A percentile compares a stretch with the other conserved stretches of the same genome.
phyloP scores from a whole-genome alignment of 2,888 invertebrate species.

The Augochlorella aurata region DNA sequence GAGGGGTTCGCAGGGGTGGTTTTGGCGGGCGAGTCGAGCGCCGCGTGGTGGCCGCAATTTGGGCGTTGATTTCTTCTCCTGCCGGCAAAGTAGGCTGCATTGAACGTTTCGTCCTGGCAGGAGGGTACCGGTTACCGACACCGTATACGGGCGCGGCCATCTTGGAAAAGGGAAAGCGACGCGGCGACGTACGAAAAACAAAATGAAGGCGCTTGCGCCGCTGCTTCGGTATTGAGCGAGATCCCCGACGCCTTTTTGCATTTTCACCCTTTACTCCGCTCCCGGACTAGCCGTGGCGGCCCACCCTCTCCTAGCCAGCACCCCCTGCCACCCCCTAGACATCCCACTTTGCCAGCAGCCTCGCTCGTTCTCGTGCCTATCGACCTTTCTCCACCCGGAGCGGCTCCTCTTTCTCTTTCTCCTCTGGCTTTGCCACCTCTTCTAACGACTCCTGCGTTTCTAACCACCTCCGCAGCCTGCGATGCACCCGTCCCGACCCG shows the following conservation, averaged over 20 bases:
- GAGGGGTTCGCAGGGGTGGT: conserved; percentile 10
- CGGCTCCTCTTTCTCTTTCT: conserved; percentile 43
- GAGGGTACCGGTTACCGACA: conserved; percentile 65
- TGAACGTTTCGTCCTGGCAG: conserved; percentile 14
- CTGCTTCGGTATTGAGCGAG: conserved; percentile 80
- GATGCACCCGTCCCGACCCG: conserved; percentile 43
- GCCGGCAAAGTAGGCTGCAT: conserved; percentile 74
- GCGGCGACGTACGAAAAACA: conserved; percentile 80
- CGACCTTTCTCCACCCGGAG: conserved; percentile 47
- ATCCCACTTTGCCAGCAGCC: conserved; percentile 55
- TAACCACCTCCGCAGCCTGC: conserved; percentile 51
- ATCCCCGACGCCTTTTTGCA: conserved; percentile 80
- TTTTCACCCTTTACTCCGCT: conserved; percentile 74
- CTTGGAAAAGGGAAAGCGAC: conserved; percentile 79
- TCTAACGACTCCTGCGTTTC: conserved; percentile 54
- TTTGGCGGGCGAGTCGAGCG: conserved; percentile 61
- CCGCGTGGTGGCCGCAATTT: conserved; percentile 68
- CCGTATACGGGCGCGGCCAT: conserved; percentile 70
- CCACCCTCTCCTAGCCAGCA: conserved; percentile 45
- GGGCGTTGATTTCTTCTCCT: conserved; percentile 50
- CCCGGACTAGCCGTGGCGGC: conserved; percentile 57
- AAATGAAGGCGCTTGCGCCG: conserved; percentile 82
- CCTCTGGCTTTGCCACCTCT: conserved; percentile 39
- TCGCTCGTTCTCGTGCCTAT: conserved; percentile 59
- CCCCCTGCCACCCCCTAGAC: conserved; percentile 31